Evolutionary conservation across 2,888 invertebrate genomes (phyloP), one percentile per base, ranked within the genome.

Genomic region (Mesorhabditis spiculigera): DNA sequence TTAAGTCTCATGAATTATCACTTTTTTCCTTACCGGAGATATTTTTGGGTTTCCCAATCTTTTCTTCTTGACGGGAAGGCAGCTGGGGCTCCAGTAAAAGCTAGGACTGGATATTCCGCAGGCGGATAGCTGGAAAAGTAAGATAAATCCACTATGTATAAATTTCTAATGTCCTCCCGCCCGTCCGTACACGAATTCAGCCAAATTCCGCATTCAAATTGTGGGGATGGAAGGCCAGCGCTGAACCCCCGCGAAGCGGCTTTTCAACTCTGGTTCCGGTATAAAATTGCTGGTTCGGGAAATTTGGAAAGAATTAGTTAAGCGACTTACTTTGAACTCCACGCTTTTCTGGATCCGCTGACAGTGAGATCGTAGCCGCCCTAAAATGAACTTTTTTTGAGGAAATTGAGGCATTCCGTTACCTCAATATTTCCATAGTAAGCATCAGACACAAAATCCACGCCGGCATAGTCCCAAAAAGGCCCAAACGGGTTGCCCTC

Each of bases 401-500:
- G 69, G 16, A 10, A 41, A 63, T 13, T n/a, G 42, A 41, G 3
- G 6, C 3, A 2, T 13, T 41, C 13, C 66, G 2, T 41, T 10
- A 43, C 10, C 66, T 13, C 44, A 65, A 43, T 43, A 5, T 42
- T 13, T 13, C 28, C 13, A 43, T 65, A 43, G n/a, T 73, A 95
- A 87, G 93, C 93, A 0, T 95, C 95, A 16, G 58, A 72, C 5
- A 90, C 90, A 89, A 98, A 98, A 85, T 95, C 91, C 65, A 98
- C 90, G 71, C 90, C 88, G 86, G 92, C 94, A 45, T 87, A 84
- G 86, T 97, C 93, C 98, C 98, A 98, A 88, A 97, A 98, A 28
- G 97, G 94, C 3, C 95, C 95, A 89, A 97, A 98, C 4, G 98
- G 97, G 89, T 95, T 97, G 4, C 98, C 98, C 83, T 95, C 94